Evolutionary conservation across 2,797 vertebrate genomes (phyloP), one percentile per base, ranked within the genome.

Genomic region (Sebastes iracundus): DNA sequence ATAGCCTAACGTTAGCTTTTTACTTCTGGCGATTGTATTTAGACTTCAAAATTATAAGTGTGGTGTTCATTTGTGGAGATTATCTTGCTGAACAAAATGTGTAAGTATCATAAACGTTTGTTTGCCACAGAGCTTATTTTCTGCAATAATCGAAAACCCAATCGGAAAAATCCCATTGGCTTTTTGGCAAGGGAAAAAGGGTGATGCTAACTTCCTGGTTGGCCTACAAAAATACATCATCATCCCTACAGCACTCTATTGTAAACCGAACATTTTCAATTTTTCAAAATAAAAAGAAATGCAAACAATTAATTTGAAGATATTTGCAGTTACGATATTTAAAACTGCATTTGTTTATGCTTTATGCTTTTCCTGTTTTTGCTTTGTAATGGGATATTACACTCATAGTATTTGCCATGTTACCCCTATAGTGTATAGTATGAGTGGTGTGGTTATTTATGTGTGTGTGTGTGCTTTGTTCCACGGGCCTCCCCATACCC

Each of bases 21-120:
- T 0, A 46, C 42, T 46, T 46, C 42, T 46, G 42, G 0, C 6
- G 42, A 46, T 0, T 2, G 42, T 0, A 46, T 46, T 46, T 16
- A 42, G 0, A 0, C 38, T 42, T 42, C 14, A 42, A 42, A 42
- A 42, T 38, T 0, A 0, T 16, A 46, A 46, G 0, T 0, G 14
- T 38, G 13, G 38, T 0, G 38, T 46, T 46, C 14, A 46, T 46
- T 46, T 46, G 38, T 16, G 38, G 14, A 46, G 38, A 46, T 46
- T 46, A 46, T 46, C 38, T 46, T 46, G 38, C 38, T 16, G 3
- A 46, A 46, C 0, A 46, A 46, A 46, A 46, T 0, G 38, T 46
- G 38, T 0, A 46, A 7, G 38, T 46, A 46, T 46, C 42, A 7
- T 46, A 46, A 18, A 46, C 6, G 42, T 46, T 46, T 46, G 42